Evolutionary conservation across 2,797 vertebrate genomes (phyloP).

Genomic region (Lacerta agilis): DNA sequence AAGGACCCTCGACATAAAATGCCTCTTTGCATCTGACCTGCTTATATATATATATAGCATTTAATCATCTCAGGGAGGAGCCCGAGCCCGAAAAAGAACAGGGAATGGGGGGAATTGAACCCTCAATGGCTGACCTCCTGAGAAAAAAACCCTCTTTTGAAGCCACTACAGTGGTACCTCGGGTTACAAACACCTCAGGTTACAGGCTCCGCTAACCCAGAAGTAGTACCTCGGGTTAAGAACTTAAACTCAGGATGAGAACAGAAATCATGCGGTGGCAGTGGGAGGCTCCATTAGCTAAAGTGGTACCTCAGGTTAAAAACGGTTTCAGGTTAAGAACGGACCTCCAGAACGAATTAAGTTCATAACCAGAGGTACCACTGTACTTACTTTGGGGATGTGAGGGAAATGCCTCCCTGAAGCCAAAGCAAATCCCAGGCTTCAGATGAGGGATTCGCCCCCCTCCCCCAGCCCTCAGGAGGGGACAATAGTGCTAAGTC

Average conservation of each 20-base stretch:
- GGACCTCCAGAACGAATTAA: too few relatives aligned
- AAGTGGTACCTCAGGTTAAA: too few relatives aligned
- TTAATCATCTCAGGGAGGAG: not conserved
- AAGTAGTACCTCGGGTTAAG: too few relatives aligned
- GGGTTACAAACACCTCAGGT: too few relatives aligned
- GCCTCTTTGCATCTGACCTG: too few relatives aligned
- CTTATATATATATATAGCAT: not conserved
- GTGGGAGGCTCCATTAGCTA: too few relatives aligned
- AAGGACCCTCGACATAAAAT: not conserved
- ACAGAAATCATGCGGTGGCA: too few relatives aligned
- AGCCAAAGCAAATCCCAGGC: not conserved
- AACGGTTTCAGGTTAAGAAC: too few relatives aligned
- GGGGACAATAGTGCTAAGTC: not conserved
- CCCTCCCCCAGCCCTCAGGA: not conserved
- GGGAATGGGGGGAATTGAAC: not conserved
- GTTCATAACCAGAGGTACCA: too few relatives aligned
- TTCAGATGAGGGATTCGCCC: not conserved
- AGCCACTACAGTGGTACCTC: not conserved
- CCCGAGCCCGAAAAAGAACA: not conserved
- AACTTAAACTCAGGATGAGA: too few relatives aligned
- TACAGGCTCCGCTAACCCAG: too few relatives aligned
- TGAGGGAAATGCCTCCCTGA: not conserved
- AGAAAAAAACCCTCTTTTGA: not conserved
- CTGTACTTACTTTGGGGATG: not conserved
- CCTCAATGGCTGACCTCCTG: not conserved